phyloP scores from a whole-genome alignment of 2,797 vertebrate genomes.

The Meda fulgida region DNA sequence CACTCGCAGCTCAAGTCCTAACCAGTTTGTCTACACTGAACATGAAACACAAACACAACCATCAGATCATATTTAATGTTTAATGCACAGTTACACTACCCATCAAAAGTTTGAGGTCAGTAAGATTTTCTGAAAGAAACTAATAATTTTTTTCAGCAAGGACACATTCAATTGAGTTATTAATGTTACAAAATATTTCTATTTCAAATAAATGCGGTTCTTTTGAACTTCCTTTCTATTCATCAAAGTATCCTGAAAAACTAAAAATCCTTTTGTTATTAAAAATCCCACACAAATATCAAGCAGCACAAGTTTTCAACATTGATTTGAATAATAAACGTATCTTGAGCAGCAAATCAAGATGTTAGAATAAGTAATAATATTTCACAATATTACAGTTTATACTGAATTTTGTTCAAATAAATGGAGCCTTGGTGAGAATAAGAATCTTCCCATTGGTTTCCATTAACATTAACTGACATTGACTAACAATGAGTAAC shows the following conservation, averaged over 20 bases:
- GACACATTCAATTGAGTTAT: not conserved
- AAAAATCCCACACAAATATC: not conserved
- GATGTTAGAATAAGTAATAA: no score
- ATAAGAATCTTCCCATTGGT: not conserved
- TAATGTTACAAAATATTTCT: not conserved
- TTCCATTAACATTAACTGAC: not conserved
- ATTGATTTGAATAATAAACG: no score
- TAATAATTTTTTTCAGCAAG: not conserved
- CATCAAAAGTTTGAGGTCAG: not conserved
- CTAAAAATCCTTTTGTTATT: not conserved
- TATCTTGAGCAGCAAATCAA: no score
- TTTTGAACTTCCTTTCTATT: not conserved
- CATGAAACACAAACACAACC: not conserved
- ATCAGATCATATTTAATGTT: not conserved
- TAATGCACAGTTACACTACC: not conserved
- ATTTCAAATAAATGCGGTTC: no score
- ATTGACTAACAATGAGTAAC: not conserved
- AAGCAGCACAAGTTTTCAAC: not conserved
- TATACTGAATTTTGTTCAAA: not conserved
- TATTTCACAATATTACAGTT: not conserved
- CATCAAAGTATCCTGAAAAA: not conserved
- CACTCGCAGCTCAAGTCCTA: not conserved
- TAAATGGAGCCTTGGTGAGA: not conserved
- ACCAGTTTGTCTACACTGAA: not conserved
- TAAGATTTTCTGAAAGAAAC: not conserved